Percentiles rank a stretch among this genome's conserved stretches.
Conservation (phyloP, 2,797 vertebrate genomes). For the Anisognathus igniventris region DNA sequence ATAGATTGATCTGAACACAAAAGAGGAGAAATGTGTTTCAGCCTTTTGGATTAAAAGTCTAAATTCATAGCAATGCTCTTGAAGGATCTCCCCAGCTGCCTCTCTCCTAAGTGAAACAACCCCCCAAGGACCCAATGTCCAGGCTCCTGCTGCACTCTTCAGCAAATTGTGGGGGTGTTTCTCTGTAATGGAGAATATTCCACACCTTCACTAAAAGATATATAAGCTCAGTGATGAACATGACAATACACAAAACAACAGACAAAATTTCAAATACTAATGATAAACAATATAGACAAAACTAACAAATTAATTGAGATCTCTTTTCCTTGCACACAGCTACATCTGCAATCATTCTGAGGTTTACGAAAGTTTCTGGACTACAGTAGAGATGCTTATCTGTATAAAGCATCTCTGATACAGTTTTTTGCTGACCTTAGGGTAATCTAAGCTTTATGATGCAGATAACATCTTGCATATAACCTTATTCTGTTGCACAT, state of each 20-base stretch:
- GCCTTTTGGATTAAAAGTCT: not conserved
- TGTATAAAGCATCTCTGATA: not conserved
- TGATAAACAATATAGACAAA: not conserved
- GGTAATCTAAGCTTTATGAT: not conserved
- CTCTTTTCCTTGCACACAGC: not conserved
- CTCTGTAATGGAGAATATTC: not conserved
- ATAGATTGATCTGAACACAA: conserved; percentile 82
- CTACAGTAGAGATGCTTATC: not conserved
- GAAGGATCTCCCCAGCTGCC: not conserved
- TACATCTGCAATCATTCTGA: rapidly evolving
- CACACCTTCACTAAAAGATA: not conserved
- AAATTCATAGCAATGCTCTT: not conserved
- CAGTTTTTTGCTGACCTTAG: not conserved
- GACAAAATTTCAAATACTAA: not conserved
- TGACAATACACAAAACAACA: not conserved
- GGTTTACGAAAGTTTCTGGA: not conserved
- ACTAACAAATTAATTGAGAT: not conserved
- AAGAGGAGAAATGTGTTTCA: not conserved
- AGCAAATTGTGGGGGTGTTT: not conserved
- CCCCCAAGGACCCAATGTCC: not conserved
- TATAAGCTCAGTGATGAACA: not conserved
- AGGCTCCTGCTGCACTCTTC: not conserved
- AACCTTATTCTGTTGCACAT: not conserved
- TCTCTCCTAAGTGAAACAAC: not conserved
- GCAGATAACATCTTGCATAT: not conserved